These are phyloP conservation scores for Gorsachius magnificus DNA, from an alignment of 2,797 vertebrate species.

Conservation along the genomic window DNA sequence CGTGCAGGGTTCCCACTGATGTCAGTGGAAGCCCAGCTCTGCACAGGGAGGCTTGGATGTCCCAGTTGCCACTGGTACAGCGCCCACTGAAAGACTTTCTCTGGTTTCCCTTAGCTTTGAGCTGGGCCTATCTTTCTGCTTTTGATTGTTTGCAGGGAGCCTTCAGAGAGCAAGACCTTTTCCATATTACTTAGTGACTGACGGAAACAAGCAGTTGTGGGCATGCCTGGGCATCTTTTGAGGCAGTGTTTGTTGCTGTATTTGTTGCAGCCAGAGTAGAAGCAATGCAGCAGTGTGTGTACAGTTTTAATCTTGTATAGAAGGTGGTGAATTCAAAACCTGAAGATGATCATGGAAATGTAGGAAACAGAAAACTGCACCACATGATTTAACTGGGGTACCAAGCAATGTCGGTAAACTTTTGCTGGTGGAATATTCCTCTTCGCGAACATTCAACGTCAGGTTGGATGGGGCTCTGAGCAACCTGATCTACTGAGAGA, in stretches of 20 bases:
- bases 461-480: background rate
- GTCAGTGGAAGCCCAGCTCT: background rate
- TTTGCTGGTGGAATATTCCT: background rate
- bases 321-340: background rate
- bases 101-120: background rate
- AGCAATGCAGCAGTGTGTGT: background rate
- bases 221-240: background rate
- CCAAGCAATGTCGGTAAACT: background rate
- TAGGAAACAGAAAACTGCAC: background rate
- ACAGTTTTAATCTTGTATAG: background rate
- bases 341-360: background rate
- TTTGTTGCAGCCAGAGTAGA: background rate
- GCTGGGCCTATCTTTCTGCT: background rate
- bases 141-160: background rate
- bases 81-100: background rate
- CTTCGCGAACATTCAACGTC: background rate
- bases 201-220: background rate
- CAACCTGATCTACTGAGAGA: background rate
- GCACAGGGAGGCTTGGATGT: background rate
- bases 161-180: background rate
- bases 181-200: background rate
- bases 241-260: background rate
- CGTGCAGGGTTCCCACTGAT: accelerated
- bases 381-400: background rate
- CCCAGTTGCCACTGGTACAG: background rate